phyloP scores from a whole-genome alignment of 2,888 invertebrate genomes.

The Cerastis leucographa region DNA sequence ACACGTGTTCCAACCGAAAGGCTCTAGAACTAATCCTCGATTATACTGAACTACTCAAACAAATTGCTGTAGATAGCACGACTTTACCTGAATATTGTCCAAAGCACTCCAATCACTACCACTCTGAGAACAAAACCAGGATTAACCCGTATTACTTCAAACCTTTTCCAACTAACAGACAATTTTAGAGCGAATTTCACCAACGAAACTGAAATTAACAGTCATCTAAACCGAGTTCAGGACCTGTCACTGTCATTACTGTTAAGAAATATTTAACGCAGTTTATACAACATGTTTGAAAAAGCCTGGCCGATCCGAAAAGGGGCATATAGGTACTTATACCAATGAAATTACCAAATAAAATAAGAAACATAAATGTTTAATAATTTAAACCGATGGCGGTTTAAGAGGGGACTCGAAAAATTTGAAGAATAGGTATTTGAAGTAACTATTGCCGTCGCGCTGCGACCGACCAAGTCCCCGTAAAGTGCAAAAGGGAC shows the following conservation, averaged over 20 bases:
- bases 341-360: too few species aligned
- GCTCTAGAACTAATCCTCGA: background rate
- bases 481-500: too few species aligned
- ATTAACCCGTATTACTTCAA: slow-evolving; percentile 13
- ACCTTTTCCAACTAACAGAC: background rate
- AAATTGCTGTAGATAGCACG: background rate
- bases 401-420: too few species aligned
- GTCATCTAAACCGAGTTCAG: background rate
- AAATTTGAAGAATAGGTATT: too few species aligned
- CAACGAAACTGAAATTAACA: background rate
- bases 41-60: slow-evolving; percentile 15
- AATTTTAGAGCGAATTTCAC: background rate
- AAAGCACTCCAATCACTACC: slow-evolving; percentile 20
- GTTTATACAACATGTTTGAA: background rate
- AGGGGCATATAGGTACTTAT: too few species aligned
- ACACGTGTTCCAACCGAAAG: background rate
- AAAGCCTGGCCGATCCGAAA: too few species aligned
- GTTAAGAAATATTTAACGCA: background rate
- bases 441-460: too few species aligned
- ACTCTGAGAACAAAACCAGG: background rate
- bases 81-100: slow-evolving; percentile 18
- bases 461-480: too few species aligned
- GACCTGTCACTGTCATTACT: background rate
- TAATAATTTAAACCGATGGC: too few species aligned
- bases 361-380: too few species aligned